These are phyloP conservation scores for Sycophila sp. DNA, from an alignment of 1,140 invertebrate genomes.

Conservation along the genomic window DNA sequence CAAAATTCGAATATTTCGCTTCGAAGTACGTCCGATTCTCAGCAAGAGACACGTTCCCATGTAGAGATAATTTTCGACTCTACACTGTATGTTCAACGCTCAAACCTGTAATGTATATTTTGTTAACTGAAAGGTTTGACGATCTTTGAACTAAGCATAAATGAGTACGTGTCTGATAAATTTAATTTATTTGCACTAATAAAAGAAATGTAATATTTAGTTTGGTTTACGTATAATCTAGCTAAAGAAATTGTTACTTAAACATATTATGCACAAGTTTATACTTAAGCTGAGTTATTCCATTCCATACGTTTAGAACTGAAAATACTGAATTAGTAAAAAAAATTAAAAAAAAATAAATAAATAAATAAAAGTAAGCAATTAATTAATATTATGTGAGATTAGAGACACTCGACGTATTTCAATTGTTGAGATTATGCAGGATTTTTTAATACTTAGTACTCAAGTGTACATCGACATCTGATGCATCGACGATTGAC, in stretches of 20 bases:
- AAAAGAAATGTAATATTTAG: neutral
- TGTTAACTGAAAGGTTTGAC: too few relatives aligned
- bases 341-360: neutral
- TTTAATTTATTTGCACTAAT: conserved; percentile 21
- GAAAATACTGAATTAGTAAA: neutral
- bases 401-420: neutral
- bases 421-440: conserved; percentile 16
- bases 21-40: too few relatives aligned
- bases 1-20: too few relatives aligned
- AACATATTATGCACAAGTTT: neutral
- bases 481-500: conserved; percentile 15
- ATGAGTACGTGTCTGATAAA: too few relatives aligned
- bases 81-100: too few relatives aligned
- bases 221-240: neutral
- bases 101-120: too few relatives aligned
- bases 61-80: too few relatives aligned
- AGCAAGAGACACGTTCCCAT: too few relatives aligned
- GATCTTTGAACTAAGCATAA: too few relatives aligned
- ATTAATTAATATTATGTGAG: neutral
- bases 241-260: neutral
- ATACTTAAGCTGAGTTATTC: neutral
- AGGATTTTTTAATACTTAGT: neutral
- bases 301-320: neutral
- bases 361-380: neutral
- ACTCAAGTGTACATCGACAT: conserved; percentile 15